Conservation (phyloP, 2,888 invertebrate species). For the Meiosimyza platycephala region DNA sequence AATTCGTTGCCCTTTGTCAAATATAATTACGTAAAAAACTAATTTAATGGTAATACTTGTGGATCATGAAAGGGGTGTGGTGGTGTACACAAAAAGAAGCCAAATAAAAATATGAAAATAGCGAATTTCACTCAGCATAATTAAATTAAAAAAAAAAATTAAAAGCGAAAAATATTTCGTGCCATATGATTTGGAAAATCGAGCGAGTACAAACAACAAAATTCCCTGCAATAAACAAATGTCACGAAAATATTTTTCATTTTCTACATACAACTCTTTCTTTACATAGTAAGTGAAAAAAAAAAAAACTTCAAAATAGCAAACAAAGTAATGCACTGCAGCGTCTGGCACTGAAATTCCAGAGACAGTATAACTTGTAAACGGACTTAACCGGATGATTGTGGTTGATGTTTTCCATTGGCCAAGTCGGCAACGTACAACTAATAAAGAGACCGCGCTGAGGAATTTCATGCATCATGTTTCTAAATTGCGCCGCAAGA, state of each 20-base stretch:
- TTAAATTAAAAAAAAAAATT: background rate
- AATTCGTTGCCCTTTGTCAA: too few species aligned
- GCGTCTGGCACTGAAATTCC: too few species aligned
- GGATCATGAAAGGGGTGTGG: too few species aligned
- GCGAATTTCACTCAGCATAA: background rate
- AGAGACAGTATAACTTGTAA: too few species aligned
- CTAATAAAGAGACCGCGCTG: slow-evolving; percentile 32
- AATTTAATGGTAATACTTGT: too few species aligned
- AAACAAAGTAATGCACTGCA: too few species aligned
- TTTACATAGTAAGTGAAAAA: too few species aligned
- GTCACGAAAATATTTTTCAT: slow-evolving; percentile 16
- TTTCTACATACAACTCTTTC: background rate
- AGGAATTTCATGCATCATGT: slow-evolving; percentile 38
- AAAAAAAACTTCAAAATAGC: too few species aligned
- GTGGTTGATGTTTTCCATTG: background rate
- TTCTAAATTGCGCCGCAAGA: slow-evolving; percentile 24
- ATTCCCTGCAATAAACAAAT: background rate
- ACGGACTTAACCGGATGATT: too few species aligned
- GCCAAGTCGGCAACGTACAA: background rate
- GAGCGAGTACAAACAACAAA: background rate
- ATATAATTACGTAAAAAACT: too few species aligned
- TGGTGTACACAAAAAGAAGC: too few species aligned
- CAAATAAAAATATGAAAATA: slow-evolving; percentile 13
- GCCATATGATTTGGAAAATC: background rate
- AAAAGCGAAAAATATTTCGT: slow-evolving; percentile 9